These are phyloP conservation scores for Zaprionus africanus DNA, from an alignment of 1,140 invertebrate species.

Conservation along the genomic window DNA sequence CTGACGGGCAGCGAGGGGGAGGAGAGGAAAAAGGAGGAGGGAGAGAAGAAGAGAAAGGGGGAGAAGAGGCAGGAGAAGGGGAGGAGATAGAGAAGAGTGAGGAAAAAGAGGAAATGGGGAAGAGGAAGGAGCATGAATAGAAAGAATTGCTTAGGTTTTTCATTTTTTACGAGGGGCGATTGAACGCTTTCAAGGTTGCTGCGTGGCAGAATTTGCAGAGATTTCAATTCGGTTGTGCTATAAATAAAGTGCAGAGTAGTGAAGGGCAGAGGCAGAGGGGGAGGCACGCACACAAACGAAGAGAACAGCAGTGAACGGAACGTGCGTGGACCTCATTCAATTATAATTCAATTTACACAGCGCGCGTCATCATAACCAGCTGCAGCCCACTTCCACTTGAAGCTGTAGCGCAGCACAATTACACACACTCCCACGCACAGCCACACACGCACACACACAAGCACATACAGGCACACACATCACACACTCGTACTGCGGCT, in stretches of 20 bases:
- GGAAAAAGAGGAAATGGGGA: too few species aligned
- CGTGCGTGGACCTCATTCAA: constrained; percentile 60
- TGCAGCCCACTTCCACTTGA: constrained; percentile 28
- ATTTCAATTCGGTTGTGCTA: constrained; percentile 13
- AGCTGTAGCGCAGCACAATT: constrained; percentile 19
- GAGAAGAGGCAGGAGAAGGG: too few species aligned
- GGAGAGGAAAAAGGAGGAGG: too few species aligned
- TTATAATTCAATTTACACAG: constrained; percentile 66
- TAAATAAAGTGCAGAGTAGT: constrained; percentile 22
- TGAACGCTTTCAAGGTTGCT: constrained; percentile 36
- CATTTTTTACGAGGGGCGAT: not conserved
- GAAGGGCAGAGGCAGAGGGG: not conserved
- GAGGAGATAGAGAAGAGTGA: not conserved
- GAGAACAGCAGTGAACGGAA: not conserved
- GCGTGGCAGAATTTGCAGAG: not conserved
- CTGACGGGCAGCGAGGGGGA: not conserved
- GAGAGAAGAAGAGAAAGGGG: too few species aligned
- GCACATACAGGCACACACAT: constrained; percentile 1
- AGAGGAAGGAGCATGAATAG: too few species aligned
- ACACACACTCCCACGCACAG: constrained; percentile 13
- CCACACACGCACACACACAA: not conserved
- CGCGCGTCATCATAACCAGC: constrained; percentile 31
- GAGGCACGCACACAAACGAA: not conserved
- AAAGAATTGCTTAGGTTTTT: not conserved
- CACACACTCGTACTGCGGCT: constrained; percentile 36